Evolutionary conservation across 1,140 invertebrate genomes (phyloP).

Genomic region (Drusus annulatus): DNA sequence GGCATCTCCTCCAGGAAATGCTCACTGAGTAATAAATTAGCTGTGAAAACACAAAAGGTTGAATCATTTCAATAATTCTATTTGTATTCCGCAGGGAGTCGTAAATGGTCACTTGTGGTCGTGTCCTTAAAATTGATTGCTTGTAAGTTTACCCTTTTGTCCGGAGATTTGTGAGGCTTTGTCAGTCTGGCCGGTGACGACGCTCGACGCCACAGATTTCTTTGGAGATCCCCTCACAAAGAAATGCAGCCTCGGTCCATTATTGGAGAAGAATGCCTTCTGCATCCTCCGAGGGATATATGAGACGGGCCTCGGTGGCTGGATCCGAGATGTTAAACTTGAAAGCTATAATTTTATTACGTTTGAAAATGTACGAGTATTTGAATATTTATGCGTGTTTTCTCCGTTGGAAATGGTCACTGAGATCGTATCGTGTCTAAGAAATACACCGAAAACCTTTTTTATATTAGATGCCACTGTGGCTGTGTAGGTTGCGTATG

Average conservation of each 20-base stretch:
- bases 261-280: slow-evolving; percentile 2
- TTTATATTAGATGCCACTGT: background rate
- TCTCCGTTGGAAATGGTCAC: background rate
- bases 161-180: background rate
- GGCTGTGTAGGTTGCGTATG: background rate
- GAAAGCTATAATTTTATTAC: background rate
- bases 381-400: background rate
- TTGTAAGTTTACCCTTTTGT: background rate
- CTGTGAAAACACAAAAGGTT: no score
- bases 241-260: background rate
- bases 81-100: no score
- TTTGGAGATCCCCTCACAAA: background rate
- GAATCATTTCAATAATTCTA: no score
- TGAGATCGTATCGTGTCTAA: background rate
- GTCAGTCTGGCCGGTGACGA: background rate
- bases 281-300: slow-evolving; percentile 3
- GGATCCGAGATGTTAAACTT: slow-evolving; percentile 2
- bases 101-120: no score
- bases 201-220: background rate
- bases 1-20: no score
- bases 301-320: slow-evolving; percentile 15
- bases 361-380: background rate
- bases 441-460: background rate
- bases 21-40: no score
- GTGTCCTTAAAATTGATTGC: no score